A percentile compares a stretch with the other conserved stretches of the same genome.
Evolutionary conservation across 2,888 invertebrate genomes (phyloP).

Genomic region (Cephus sareptanus): DNA sequence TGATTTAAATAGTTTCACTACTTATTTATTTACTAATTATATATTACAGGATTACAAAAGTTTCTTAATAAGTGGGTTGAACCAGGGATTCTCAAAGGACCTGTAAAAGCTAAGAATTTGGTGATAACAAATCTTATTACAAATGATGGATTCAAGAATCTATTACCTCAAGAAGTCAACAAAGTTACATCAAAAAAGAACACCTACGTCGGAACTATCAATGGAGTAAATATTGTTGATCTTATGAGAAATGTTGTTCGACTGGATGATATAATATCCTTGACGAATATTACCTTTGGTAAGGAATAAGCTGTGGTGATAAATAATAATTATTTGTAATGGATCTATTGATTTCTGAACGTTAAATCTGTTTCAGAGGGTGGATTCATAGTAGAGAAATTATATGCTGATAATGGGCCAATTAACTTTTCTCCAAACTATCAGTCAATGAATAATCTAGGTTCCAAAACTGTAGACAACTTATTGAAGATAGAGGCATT

Average conservation of each 20-base stretch:
- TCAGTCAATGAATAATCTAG: constrained; percentile 19
- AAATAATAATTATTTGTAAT: not conserved
- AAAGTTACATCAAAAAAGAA: constrained; percentile 57
- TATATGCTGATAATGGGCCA: constrained; percentile 30
- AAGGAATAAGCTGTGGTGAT: constrained; percentile 25
- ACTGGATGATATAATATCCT: constrained; percentile 57
- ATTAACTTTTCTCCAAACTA: not conserved
- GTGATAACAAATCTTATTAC: constrained; percentile 26
- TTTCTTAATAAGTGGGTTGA: constrained; percentile 36
- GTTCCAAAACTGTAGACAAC: constrained; percentile 26
- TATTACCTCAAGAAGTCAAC: constrained; percentile 32
- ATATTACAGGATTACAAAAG: constrained; percentile 20
- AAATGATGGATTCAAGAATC: constrained; percentile 24
- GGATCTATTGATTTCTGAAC: not conserved
- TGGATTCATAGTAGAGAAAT: constrained; percentile 31
- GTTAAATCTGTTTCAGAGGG: constrained; percentile 14
- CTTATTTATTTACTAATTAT: not conserved
- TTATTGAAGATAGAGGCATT: constrained; percentile 49
- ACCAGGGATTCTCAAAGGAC: constrained; percentile 32
- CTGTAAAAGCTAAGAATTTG: constrained; percentile 31
- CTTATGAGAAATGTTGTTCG: constrained; percentile 61
- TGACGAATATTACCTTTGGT: constrained; percentile 66
- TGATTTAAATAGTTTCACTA: not conserved
- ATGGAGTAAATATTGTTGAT: constrained; percentile 56
- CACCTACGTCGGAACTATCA: constrained; percentile 61